Evolutionary conservation across 2,113 vertebrate genomes (phyloP).

Genomic region (Circaetus gallicus): DNA sequence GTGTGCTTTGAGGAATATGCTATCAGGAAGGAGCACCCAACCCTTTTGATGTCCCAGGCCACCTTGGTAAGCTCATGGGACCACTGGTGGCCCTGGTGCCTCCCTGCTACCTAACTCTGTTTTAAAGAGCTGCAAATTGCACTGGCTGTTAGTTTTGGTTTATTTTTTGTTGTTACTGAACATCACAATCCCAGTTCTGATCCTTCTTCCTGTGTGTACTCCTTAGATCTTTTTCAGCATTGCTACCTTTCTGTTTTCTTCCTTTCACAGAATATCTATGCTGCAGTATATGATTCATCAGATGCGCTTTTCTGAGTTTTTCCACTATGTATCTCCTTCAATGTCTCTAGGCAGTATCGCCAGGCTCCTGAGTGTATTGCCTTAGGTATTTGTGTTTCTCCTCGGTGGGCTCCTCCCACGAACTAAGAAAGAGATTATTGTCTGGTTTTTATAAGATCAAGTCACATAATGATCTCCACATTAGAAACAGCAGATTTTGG

Average conservation of each 20-base stretch:
- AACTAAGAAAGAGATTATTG: background rate
- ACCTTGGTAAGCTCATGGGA: background rate
- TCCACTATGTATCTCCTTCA: background rate
- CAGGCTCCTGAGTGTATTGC: background rate
- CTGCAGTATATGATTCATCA: background rate
- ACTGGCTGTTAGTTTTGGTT: background rate
- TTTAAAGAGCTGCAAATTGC: background rate
- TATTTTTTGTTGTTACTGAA: background rate
- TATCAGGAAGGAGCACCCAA: background rate
- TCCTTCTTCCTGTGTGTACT: background rate
- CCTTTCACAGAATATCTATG: background rate
- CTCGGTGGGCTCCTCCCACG: background rate
- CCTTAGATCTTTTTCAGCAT: background rate
- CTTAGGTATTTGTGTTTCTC: background rate
- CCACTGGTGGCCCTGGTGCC: background rate
- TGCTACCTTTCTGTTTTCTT: background rate
- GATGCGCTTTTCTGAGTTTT: background rate
- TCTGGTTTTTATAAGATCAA: background rate
- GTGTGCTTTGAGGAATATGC: background rate
- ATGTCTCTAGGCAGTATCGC: background rate
- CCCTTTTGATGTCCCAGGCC: background rate
- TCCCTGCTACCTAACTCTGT: background rate
- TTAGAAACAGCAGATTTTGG: background rate
- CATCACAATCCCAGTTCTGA: background rate
- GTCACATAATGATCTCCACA: background rate